These are phyloP conservation scores for Drosophila fungiperda DNA, from an alignment of 2,888 invertebrate species.

Conservation along the genomic window DNA sequence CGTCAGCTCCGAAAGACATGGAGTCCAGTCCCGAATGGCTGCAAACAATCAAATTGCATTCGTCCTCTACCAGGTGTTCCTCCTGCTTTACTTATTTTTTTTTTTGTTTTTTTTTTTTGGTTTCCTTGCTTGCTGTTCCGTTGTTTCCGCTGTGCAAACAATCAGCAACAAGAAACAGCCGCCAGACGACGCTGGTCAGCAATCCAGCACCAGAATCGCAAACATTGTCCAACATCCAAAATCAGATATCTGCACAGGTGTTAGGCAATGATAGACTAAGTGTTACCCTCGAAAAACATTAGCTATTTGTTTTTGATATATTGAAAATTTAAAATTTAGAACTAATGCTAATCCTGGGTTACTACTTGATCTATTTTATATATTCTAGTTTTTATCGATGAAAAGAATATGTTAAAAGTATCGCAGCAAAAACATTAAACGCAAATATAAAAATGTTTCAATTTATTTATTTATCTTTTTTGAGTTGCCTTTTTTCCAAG, in stretches of 20 bases:
- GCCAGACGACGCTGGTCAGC: constrained; percentile 34
- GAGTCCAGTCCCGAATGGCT: constrained; percentile 23
- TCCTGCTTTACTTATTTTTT: constrained; percentile 1
- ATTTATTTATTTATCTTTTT: not conserved
- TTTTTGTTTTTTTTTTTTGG: not conserved
- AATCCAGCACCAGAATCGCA: constrained; percentile 27
- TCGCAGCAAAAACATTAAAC: not conserved
- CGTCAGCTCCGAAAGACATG: constrained; percentile 46
- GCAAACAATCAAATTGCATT: constrained; percentile 64
- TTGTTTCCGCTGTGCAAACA: constrained; percentile 52
- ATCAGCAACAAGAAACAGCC: constrained; percentile 34
- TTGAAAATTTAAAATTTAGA: not conserved
- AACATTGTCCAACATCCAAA: constrained; percentile 32
- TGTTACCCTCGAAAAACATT: not conserved
- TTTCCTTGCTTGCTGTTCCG: constrained; percentile 13
- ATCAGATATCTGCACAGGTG: constrained; percentile 22
- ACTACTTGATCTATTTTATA: not conserved
- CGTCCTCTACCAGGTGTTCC: constrained; percentile 26
- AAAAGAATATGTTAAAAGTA: not conserved
- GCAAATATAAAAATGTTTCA: not conserved
- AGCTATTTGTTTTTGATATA: not conserved
- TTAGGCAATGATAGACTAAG: not conserved
- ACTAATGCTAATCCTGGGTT: not conserved
- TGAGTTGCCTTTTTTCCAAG: too few relatives aligned
- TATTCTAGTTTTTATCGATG: not conserved